Percentiles rank a stretch among this genome's conserved stretches.
These are phyloP conservation scores for Luffia ferchaultella DNA, from an alignment of 2,888 invertebrate species.

Conservation along the genomic window DNA sequence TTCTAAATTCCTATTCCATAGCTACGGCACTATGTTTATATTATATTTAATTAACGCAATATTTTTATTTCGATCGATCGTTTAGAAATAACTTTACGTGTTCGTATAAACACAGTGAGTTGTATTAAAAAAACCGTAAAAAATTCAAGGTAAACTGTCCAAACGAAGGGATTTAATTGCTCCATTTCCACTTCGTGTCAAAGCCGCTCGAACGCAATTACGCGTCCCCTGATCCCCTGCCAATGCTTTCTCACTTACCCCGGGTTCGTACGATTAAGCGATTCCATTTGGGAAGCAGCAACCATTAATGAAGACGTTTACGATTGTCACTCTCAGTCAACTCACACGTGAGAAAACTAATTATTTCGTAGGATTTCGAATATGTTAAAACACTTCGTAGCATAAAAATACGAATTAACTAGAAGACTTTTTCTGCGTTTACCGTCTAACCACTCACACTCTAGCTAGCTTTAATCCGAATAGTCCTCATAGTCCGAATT, in stretches of 20 bases:
- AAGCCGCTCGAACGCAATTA: constrained; percentile 40
- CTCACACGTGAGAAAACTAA: too few species aligned
- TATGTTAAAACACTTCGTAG: too few species aligned
- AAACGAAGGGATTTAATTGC: constrained; percentile 33
- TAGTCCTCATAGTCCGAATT: too few species aligned
- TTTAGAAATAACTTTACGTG: background rate
- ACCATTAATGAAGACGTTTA: constrained; percentile 24
- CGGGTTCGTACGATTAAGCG: constrained; percentile 36
- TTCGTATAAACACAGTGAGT: background rate
- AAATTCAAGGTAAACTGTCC: constrained; percentile 21
- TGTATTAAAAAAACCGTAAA: background rate
- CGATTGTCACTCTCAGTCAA: background rate
- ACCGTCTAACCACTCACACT: too few species aligned
- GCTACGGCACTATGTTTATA: too few species aligned
- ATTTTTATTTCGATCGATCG: too few species aligned
- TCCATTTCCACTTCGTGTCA: constrained; percentile 31
- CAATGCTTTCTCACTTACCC: constrained; percentile 34
- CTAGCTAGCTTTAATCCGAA: too few species aligned
- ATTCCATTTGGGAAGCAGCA: constrained; percentile 49
- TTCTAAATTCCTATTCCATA: too few species aligned
- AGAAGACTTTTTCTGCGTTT: too few species aligned
- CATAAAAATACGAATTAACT: too few species aligned
- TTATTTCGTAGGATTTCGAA: too few species aligned
- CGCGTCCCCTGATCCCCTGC: constrained; percentile 25
- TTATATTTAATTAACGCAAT: too few species aligned